Evolutionary conservation across 2,113 vertebrate genomes (phyloP).

Genomic region (Brachyhypopomus occidentalis): DNA sequence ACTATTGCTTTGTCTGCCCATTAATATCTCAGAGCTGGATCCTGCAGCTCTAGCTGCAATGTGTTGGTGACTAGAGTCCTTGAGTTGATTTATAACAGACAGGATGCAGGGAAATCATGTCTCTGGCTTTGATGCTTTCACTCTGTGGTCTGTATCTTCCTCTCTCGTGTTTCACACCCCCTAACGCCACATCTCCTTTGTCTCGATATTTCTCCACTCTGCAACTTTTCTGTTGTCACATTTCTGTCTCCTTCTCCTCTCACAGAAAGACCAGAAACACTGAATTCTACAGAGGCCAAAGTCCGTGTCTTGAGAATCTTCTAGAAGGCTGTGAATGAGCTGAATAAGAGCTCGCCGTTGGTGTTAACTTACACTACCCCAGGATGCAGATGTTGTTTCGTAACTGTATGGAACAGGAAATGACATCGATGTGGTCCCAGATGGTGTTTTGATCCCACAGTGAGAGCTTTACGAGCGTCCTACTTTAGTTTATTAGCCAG

Average conservation of each 20-base stretch:
- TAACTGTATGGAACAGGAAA: conserved; percentile 21
- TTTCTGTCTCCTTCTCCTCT: background rate
- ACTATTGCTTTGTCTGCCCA: conserved; percentile 33
- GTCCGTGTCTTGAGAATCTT: background rate
- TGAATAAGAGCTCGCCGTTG: background rate
- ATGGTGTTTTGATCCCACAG: conserved; percentile 5
- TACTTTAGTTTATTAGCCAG: conserved; percentile 22
- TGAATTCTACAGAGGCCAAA: background rate
- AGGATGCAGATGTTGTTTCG: conserved; percentile 23
- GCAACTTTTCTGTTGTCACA: too few species aligned
- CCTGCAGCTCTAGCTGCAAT: conserved; percentile 21
- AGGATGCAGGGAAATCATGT: conserved; percentile 21
- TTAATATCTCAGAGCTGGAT: conserved; percentile 16
- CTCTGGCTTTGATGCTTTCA: conserved; percentile 6
- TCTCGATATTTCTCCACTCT: too few species aligned
- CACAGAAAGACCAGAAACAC: background rate
- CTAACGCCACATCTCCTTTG: conserved; percentile 1
- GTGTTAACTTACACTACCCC: background rate
- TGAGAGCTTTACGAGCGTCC: conserved; percentile 4
- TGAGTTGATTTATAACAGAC: conserved; percentile 46
- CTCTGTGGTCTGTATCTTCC: conserved; percentile 1
- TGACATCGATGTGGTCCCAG: conserved; percentile 1
- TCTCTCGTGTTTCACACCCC: background rate
- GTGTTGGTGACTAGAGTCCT: conserved; percentile 23
- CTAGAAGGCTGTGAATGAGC: background rate